Conservation (phyloP, 2,797 vertebrate species). For the Stomatorhinus walkeri region DNA sequence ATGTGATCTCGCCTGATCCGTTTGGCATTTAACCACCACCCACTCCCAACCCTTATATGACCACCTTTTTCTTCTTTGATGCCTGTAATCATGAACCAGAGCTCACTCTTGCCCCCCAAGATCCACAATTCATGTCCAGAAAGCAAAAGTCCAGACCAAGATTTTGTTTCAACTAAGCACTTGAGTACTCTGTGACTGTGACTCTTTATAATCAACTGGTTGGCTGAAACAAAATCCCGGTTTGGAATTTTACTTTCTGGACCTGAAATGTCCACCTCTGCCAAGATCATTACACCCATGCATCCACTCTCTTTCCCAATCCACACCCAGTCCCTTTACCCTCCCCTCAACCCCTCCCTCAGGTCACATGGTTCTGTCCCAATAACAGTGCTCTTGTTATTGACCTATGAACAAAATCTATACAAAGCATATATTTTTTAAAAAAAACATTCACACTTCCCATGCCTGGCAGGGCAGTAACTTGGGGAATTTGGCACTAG, state of each 20-base stretch:
- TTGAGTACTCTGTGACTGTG: no score
- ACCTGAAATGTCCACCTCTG: no score
- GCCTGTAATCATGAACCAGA: background rate
- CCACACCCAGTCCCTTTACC: background rate
- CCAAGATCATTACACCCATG: background rate
- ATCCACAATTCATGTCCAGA: no score
- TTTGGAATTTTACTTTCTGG: no score
- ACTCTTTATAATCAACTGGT: no score
- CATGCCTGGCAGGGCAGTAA: background rate
- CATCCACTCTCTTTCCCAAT: background rate
- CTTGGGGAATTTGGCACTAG: background rate
- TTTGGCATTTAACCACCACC: background rate
- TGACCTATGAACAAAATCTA: background rate
- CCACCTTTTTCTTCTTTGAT: background rate
- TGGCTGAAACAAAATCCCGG: no score
- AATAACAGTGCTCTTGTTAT: background rate
- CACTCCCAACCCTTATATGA: background rate
- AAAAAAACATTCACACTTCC: background rate
- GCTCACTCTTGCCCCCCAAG: background rate
- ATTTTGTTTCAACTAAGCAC: no score
- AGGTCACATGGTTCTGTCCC: background rate
- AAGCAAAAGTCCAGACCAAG: no score
- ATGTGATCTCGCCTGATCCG: background rate
- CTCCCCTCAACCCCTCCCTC: background rate
- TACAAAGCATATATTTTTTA: background rate